Base-by-base conservation (phyloP, 2,113 vertebrate species). In the Tachuris rubrigastra region DNA sequence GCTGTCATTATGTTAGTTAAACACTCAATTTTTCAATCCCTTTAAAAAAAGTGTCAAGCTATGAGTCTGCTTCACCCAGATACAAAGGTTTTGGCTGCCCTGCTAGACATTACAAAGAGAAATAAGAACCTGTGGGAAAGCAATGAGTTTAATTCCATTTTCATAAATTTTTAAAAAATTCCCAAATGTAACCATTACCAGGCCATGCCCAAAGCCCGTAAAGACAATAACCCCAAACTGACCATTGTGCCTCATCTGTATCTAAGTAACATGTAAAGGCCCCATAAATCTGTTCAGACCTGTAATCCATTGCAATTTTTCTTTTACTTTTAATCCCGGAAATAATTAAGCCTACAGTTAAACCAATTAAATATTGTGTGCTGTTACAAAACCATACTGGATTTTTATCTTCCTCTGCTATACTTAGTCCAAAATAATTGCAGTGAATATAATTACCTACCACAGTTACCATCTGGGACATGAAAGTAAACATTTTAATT, bases 401-500 rank as follows among this genome's bases (percentile, higher is more conserved):
- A 89, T 81, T 92, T 90, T 71, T 62, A 88, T 60, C 79, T 93
- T 97, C 71, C 44, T 17, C 41, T 85, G 60, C 65, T 94, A 94
- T 89, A 92, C 89, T 94, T 68, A 85, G 63, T 60, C 78, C 50
- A 89, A 92, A 96, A 94, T 96, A 96, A 96, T 96, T 95, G 88
- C 80, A 90, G 27, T 16, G 24, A 84, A 95, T 53, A 78, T 62
- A 93, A 93, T 97, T 78, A 93, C 78, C 96, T 93, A 63, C 73
- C 83, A 59, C 41, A 86, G 75, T 42, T 80, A 85, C 95, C 96
- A 97, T 96, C 93, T 96, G 96, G 68, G 94, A 80, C 60, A 88
- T 69, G 80, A 96, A 95, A 95, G 56, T 27, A 79, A 95, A 94
- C 41, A 91, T 86, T 95, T 96, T 91, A 93, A 95, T 96, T 96